These are phyloP conservation scores for Poecile atricapillus DNA, from an alignment of 2,113 vertebrate species.

Conservation along the genomic window DNA sequence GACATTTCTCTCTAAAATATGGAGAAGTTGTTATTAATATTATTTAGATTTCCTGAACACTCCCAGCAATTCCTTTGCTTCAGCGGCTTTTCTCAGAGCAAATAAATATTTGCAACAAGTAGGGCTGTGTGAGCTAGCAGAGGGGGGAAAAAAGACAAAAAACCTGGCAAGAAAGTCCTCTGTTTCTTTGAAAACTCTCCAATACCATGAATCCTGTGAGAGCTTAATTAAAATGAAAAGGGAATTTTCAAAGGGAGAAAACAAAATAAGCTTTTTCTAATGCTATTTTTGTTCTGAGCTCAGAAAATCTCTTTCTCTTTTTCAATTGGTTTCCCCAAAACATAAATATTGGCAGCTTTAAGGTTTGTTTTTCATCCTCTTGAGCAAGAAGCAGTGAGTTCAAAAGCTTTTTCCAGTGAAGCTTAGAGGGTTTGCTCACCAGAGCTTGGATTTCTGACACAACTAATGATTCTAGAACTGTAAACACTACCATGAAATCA, in stretches of 20 bases:
- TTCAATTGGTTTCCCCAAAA: constrained; percentile 8
- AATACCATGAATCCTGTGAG: constrained; percentile 34
- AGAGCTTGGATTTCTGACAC: constrained; percentile 33
- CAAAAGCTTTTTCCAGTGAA: constrained; percentile 48
- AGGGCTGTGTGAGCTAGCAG: background rate
- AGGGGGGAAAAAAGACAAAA: background rate
- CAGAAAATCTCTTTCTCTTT: constrained; percentile 2
- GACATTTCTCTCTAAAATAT: background rate
- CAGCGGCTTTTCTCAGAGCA: constrained; percentile 14
- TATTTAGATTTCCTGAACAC: constrained; percentile 21
- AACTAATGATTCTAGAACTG: constrained; percentile 24
- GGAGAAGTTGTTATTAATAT: constrained; percentile 23
- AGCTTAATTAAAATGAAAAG: constrained; percentile 58
- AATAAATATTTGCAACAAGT: constrained; percentile 30
- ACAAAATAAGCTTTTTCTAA: constrained; percentile 51
- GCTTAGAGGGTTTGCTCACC: constrained; percentile 22
- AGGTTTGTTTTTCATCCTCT: constrained; percentile 40
- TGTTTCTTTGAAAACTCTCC: constrained; percentile 58
- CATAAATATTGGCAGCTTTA: constrained; percentile 42
- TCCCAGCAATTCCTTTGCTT: background rate
- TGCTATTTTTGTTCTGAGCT: constrained; percentile 32
- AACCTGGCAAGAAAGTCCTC: constrained; percentile 11
- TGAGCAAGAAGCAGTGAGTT: constrained; percentile 42
- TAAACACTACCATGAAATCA: constrained; percentile 6
- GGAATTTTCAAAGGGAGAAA: constrained; percentile 41